Conservation (phyloP, 1,140 invertebrate species). For the Ostrea denselamellosa region DNA sequence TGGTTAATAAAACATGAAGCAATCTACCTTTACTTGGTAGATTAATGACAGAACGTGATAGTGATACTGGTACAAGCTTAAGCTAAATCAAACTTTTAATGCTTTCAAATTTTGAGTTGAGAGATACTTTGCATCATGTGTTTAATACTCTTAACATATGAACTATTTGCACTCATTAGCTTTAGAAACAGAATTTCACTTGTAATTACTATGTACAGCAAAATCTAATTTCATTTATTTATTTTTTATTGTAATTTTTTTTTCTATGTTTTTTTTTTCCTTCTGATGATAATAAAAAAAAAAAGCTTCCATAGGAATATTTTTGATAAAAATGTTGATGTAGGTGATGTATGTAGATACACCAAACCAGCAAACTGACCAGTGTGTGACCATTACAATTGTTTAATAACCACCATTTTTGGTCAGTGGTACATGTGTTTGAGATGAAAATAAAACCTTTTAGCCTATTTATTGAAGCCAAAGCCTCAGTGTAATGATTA, state of each 20-base stretch:
- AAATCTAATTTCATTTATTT: background rate
- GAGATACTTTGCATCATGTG: background rate
- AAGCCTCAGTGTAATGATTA: conserved; percentile 26
- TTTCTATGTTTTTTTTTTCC: background rate
- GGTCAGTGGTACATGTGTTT: background rate
- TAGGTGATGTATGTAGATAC: background rate
- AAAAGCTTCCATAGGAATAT: background rate
- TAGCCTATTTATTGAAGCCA: conserved; percentile 32
- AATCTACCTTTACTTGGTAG: too few species aligned
- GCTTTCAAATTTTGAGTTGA: background rate
- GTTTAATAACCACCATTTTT: background rate
- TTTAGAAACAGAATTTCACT: background rate
- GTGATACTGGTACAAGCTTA: background rate
- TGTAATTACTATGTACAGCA: background rate
- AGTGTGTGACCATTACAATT: background rate
- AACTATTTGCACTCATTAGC: conserved; percentile 22
- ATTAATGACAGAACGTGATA: too few species aligned
- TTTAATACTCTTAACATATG: background rate
- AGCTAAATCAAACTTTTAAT: background rate
- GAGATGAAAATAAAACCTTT: conserved; percentile 17
- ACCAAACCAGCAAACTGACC: background rate
- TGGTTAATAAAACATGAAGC: background rate
- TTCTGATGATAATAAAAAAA: background rate
- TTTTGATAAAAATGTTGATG: background rate
- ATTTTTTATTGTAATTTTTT: too few species aligned